A percentile compares a stretch with the other conserved stretches of the same genome.
phyloP scores from a whole-genome alignment of 1,140 invertebrate genomes.

The Macrotrachela quadricornifera region DNA sequence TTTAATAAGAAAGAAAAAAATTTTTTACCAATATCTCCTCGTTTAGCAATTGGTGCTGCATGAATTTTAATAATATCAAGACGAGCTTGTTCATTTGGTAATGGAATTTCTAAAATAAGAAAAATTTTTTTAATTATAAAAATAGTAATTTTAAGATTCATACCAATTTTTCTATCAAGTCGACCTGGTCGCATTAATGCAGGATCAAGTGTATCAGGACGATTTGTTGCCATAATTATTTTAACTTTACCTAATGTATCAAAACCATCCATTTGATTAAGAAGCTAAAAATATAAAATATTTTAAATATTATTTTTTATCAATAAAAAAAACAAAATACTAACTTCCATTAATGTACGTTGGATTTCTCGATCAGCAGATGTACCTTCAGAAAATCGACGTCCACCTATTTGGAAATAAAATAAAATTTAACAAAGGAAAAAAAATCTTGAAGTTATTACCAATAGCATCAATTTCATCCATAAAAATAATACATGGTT shows the following conservation, averaged over 20 bases:
- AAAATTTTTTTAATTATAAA: too few relatives aligned
- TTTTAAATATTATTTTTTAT: too few relatives aligned
- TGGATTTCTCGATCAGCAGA: constrained; percentile 98
- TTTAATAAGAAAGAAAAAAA: too few relatives aligned
- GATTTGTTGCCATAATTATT: constrained; percentile 99
- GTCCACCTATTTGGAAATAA: too few relatives aligned
- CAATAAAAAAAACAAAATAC: too few relatives aligned
- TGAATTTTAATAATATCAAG: constrained; percentile 96
- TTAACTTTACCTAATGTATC: constrained; percentile 94
- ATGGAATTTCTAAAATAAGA: constrained; percentile 93
- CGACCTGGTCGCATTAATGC: constrained; percentile 78
- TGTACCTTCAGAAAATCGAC: constrained; percentile 93
- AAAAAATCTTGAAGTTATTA: too few relatives aligned
- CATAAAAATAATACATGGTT: constrained; percentile 99
- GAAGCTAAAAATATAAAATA: too few relatives aligned
- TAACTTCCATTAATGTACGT: constrained; percentile 94
- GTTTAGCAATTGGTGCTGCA: constrained; percentile 78
- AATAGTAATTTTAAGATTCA: too few relatives aligned
- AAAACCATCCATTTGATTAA: constrained; percentile 99
- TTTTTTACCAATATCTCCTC: constrained; percentile 76
- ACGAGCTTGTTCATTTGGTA: constrained; percentile 91
- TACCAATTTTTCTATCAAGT: constrained; percentile 91
- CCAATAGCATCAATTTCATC: constrained; percentile 99
- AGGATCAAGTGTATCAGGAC: constrained; percentile 90
- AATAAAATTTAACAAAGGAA: too few relatives aligned